These are phyloP conservation scores for Austrolebias charrua DNA, from an alignment of 2,797 vertebrate species.

Conservation along the genomic window DNA sequence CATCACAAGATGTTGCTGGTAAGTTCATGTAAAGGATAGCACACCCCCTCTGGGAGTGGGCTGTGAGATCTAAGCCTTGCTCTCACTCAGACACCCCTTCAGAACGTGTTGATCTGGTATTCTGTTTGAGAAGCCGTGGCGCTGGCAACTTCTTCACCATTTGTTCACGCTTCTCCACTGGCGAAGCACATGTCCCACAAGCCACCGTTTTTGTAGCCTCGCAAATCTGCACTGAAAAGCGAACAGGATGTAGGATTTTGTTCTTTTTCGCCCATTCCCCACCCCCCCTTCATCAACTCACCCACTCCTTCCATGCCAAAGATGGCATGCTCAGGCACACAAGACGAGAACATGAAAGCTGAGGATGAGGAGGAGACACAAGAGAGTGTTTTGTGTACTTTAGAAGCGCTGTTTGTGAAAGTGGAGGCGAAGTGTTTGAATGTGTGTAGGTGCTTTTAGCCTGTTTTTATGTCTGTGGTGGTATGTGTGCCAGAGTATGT, in stretches of 20 bases:
- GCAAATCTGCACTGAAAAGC: slow-evolving; percentile 16
- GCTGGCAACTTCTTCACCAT: slow-evolving; percentile 8
- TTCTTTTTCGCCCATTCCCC: slow-evolving; percentile 43
- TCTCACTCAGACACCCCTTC: slow-evolving; percentile 3
- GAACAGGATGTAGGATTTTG: slow-evolving; percentile 40
- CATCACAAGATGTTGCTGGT: slow-evolving; percentile 50
- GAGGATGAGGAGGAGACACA: slow-evolving; percentile 52
- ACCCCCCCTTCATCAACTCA: slow-evolving; percentile 11
- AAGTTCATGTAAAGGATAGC: slow-evolving; percentile 68
- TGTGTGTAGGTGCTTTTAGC: slow-evolving; percentile 31
- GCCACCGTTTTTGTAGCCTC: not conserved
- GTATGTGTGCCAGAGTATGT: slow-evolving; percentile 4
- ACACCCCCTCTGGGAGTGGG: slow-evolving; percentile 56
- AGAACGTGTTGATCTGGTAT: slow-evolving; percentile 46
- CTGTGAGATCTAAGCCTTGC: slow-evolving; percentile 47
- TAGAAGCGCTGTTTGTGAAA: slow-evolving; percentile 45
- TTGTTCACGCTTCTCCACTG: slow-evolving; percentile 3
- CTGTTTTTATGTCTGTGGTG: slow-evolving; percentile 37
- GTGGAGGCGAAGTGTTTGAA: slow-evolving; percentile 36
- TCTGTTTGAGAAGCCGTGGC: slow-evolving; percentile 46
- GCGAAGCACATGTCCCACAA: slow-evolving; percentile 1
- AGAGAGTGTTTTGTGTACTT: slow-evolving; percentile 59
- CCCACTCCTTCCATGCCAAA: slow-evolving; percentile 32
- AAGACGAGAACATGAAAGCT: slow-evolving; percentile 27
- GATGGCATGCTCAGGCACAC: slow-evolving; percentile 33